A percentile compares a stretch with the other conserved stretches of the same genome.
These are phyloP conservation scores for Habrosyne pyritoides DNA, from an alignment of 2,888 invertebrate species.

Conservation along the genomic window DNA sequence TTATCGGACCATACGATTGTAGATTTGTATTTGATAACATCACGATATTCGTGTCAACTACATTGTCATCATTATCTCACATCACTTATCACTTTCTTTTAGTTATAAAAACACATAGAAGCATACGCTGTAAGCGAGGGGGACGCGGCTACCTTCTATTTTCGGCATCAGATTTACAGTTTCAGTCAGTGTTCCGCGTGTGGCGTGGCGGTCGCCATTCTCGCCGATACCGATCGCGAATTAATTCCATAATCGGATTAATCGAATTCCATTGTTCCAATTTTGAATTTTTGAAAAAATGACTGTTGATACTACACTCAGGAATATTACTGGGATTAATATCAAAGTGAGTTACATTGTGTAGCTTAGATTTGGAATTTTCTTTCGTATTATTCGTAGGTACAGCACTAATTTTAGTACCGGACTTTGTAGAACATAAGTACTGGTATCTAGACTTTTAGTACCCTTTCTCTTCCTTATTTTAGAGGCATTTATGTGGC, in stretches of 20 bases:
- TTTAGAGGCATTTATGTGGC: no score
- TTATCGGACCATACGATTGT: not conserved
- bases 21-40: not conserved
- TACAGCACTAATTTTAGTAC: not conserved
- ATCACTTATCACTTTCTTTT: slow-evolving; percentile 53
- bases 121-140: slow-evolving; percentile 51
- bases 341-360: slow-evolving; percentile 70
- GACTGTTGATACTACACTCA: slow-evolving; percentile 59
- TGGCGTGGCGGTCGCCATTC: slow-evolving; percentile 65
- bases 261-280: slow-evolving; percentile 4
- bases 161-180: slow-evolving; percentile 77
- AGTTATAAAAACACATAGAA: slow-evolving; percentile 45
- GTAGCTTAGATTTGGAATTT: slow-evolving; percentile 1
- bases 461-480: no score
- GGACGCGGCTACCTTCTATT: slow-evolving; percentile 70
- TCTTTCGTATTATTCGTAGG: not conserved
- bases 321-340: slow-evolving; percentile 69
- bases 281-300: slow-evolving; percentile 43
- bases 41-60: slow-evolving; percentile 9
- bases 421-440: not conserved
- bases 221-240: slow-evolving; percentile 40
- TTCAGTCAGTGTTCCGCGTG: slow-evolving; percentile 63
- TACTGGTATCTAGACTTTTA: no score
- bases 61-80: slow-evolving; percentile 31
- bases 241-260: slow-evolving; percentile 17